Conservation (phyloP, 2,888 invertebrate genomes). For the Gortyna flavago region DNA sequence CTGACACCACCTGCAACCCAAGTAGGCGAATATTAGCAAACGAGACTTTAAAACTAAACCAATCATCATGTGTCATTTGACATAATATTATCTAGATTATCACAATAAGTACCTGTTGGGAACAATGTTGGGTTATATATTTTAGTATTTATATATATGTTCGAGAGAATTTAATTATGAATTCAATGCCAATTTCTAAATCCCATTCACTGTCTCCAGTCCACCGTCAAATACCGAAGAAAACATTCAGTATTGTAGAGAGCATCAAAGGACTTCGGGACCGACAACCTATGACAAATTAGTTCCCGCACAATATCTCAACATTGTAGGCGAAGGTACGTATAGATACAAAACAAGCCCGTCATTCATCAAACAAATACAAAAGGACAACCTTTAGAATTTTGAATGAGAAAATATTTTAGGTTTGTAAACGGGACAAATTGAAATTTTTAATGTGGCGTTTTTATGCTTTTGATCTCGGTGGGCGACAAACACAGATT, state of each 20-base stretch:
- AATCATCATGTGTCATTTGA: background rate
- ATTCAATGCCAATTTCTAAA: background rate
- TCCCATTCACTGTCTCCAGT: conserved; percentile 5
- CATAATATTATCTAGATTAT: background rate
- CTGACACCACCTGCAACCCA: conserved; percentile 84
- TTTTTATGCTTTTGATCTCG: background rate
- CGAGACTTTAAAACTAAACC: background rate
- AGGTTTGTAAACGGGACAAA: background rate
- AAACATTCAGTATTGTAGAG: conserved; percentile 36
- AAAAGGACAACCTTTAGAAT: conserved; percentile 24
- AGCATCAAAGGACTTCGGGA: conserved; percentile 45
- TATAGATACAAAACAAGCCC: conserved; percentile 42
- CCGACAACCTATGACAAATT: conserved; percentile 52
- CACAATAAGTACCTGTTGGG: background rate
- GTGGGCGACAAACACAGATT: background rate
- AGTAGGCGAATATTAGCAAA: background rate
- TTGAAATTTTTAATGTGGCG: background rate
- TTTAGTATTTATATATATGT: background rate
- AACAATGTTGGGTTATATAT: background rate
- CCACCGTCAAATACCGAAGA: conserved; percentile 23
- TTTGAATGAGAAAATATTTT: conserved; percentile 11
- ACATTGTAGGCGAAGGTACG: conserved; percentile 7
- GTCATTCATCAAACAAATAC: conserved; percentile 43
- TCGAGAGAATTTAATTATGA: conserved; percentile 3
- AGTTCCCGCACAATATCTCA: conserved; percentile 41